Evolutionary conservation across 1,140 invertebrate species (phyloP).

Genomic region (Cydia strobilella): DNA sequence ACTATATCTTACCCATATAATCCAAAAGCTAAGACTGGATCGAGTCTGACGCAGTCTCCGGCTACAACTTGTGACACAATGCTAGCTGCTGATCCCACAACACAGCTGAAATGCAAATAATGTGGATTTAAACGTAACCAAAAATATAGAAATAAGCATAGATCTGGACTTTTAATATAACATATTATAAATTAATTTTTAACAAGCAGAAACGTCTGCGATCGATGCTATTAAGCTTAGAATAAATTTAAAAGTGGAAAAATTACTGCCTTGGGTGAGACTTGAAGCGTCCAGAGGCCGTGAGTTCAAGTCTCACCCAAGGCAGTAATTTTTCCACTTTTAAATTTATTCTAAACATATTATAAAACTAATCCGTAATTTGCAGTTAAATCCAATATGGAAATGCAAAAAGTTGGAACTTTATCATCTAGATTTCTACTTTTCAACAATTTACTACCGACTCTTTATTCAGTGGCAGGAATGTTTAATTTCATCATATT

Average conservation of each 20-base stretch:
- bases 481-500: background rate
- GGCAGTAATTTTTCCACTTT: no score
- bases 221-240: no score
- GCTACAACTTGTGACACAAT: constrained; percentile 83
- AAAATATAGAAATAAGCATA: background rate
- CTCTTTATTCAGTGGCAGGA: background rate
- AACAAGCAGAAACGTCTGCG: no score
- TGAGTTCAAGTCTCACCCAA: no score
- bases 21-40: constrained; percentile 85
- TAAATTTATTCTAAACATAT: no score
- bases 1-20: constrained; percentile 83
- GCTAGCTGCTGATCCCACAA: constrained; percentile 84
- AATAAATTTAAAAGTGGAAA: no score
- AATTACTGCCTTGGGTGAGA: no score
- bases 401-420: background rate
- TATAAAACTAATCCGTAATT: no score
- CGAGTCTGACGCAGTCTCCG: constrained; percentile 80
- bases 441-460: background rate
- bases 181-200: no score
- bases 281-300: no score
- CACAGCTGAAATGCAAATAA: constrained; percentile 73
- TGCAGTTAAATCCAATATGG: no score
- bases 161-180: no score
- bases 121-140: background rate
- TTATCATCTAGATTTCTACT: background rate